phyloP scores from a whole-genome alignment of 2,113 vertebrate genomes.

The Passer domesticus region DNA sequence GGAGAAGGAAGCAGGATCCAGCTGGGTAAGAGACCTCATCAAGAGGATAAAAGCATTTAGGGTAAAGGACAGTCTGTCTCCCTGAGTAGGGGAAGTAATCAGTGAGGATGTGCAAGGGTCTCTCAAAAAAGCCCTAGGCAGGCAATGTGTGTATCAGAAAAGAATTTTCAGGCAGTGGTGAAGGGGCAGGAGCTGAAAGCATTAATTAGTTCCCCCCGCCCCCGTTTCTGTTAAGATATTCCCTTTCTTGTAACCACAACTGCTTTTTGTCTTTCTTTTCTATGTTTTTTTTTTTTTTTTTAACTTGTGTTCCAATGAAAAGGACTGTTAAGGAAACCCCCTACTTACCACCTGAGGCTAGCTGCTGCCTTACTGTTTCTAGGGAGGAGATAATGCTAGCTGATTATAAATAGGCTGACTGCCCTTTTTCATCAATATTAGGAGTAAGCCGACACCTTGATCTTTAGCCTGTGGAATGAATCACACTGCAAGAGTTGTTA shows the following conservation, averaged over 20 bases:
- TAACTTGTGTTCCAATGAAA: neutral
- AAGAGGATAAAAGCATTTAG: constrained; percentile 66
- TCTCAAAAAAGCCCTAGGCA: constrained; percentile 33
- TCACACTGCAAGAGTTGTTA: neutral
- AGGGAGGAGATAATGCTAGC: neutral
- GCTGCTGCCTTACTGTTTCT: constrained; percentile 41
- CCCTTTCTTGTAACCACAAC: neutral
- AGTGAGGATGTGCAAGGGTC: constrained; percentile 34
- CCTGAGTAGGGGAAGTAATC: constrained; percentile 48
- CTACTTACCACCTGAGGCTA: constrained; percentile 29
- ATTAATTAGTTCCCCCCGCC: neutral
- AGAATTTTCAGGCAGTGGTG: neutral
- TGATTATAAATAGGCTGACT: constrained; percentile 26
- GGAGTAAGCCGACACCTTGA: neutral
- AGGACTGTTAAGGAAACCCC: constrained; percentile 20
- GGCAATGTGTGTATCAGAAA: neutral
- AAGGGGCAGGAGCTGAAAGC: neutral
- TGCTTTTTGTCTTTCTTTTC: neutral
- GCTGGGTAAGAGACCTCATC: constrained; percentile 62
- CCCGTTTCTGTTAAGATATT: neutral
- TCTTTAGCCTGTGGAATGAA: constrained; percentile 15
- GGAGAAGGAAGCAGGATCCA: constrained; percentile 56
- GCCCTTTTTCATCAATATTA: constrained; percentile 14
- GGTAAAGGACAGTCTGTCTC: constrained; percentile 44
- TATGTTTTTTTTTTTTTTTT: neutral